Conservation (phyloP, 2,113 vertebrate genomes). For the Scalopus aquaticus region DNA sequence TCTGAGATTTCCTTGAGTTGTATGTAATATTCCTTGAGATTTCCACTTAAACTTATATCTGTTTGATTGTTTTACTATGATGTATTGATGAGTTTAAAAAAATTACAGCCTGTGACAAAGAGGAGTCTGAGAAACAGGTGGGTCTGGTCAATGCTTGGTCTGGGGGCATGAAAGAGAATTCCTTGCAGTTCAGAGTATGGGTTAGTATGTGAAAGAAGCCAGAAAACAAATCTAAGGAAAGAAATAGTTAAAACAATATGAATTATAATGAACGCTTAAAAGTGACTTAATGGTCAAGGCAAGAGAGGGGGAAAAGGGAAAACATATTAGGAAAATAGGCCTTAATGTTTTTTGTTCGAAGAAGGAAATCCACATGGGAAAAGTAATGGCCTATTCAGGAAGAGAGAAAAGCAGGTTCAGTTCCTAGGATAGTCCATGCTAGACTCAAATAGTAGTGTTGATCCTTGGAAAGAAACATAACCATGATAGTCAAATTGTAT, state of each 20-base stretch:
- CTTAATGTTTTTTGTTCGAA: not conserved
- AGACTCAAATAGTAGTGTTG: not conserved
- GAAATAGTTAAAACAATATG: not conserved
- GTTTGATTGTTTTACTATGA: not conserved
- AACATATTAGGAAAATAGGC: not conserved
- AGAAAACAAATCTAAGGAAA: not conserved
- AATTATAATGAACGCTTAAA: not conserved
- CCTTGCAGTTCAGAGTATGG: not conserved
- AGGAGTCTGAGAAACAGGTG: not conserved
- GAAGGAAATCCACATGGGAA: not conserved
- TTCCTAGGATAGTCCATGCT: not conserved
- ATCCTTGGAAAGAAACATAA: not conserved
- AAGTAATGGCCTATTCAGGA: not conserved
- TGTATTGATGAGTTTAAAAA: not conserved
- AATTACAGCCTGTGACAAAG: not conserved
- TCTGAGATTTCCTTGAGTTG: conserved; percentile 5
- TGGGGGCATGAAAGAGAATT: not conserved
- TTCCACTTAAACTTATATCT: not conserved
- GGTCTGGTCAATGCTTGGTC: not conserved
- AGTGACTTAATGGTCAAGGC: not conserved
- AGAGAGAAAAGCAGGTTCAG: not conserved
- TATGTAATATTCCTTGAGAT: not conserved
- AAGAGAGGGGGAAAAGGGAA: not conserved
- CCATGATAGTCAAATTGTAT: not conserved
- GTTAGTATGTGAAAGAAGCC: not conserved